Base-by-base conservation (phyloP, 2,113 vertebrate genomes). In the Piprites chloris region DNA sequence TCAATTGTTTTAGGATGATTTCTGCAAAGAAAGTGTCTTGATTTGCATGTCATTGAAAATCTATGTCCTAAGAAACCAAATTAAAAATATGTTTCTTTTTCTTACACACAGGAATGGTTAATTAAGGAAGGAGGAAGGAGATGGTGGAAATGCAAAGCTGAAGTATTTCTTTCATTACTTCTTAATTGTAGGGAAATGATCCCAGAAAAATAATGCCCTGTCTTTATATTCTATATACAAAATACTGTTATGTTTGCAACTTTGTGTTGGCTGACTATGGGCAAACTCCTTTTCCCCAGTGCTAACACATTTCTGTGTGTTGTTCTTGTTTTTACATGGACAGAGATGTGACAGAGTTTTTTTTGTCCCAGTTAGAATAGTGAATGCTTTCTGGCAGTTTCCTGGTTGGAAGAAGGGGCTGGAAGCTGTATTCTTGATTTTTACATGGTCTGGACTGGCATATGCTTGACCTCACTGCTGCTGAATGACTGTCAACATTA, bases 1-100 rank as follows among this genome's bases (percentile, higher is more conserved):
- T 55, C 58, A 73, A 63, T 19, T 47, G 81, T 95, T 95, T 93
- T 84, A 96, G 67, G 52, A 75, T 83, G 32, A 86, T 94, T 96
- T 95, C 33, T 93, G 53, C 42, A 68, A 96, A 94, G 21, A 68
- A 90, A 87, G 11, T 22, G 13, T 75, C 74, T 90, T 46, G 8
- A 90, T 97, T 94, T 96, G 50, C 62, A 95, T 90, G 61, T 55
- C 89, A 84, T 3, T 95, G 80, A 85, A 96, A 96, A 79, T 27
- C 37, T 47, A 7, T 86, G 59, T 77, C 49, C 63, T 75, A 74
- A 67, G 83, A 96, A 97, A 95, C n/a, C 32, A 88, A 87, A n/a
- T 79, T 89, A 68, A 65, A 62, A 63, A n/a, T 63, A 13, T 26
- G 22, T 75, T 90, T 95, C n/a, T 87, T 14, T 69, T 95, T 95